Percentiles rank a stretch among this genome's conserved stretches.
phyloP scores from a whole-genome alignment of 2,888 invertebrate genomes.

The Papilio gigon region DNA sequence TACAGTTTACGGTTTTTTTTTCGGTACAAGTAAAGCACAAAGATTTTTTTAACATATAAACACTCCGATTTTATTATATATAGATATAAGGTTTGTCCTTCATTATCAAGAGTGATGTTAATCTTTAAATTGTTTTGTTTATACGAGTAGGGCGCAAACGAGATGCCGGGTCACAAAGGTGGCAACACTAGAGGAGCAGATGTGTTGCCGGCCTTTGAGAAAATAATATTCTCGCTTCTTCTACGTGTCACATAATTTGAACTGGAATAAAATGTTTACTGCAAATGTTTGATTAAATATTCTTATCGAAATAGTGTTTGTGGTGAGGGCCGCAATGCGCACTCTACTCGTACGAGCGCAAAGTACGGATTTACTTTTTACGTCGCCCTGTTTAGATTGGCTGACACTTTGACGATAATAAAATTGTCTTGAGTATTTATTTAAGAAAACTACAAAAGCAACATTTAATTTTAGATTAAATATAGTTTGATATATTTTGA shows the following conservation, averaged over 20 bases:
- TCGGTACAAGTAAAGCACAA: too few species aligned
- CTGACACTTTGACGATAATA: slow-evolving; percentile 14
- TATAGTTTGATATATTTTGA: not conserved
- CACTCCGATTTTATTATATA: too few species aligned
- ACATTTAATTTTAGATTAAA: not conserved
- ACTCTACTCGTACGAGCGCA: slow-evolving; percentile 6
- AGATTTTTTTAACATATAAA: too few species aligned
- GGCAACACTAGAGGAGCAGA: too few species aligned
- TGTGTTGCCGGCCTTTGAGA: too few species aligned
- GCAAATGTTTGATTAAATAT: slow-evolving; percentile 11
- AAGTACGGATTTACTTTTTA: slow-evolving; percentile 20
- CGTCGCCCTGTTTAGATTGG: slow-evolving; percentile 13
- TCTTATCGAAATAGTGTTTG: slow-evolving; percentile 7
- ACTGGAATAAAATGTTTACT: not conserved
- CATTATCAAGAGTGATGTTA: too few species aligned
- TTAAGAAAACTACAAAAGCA: not conserved
- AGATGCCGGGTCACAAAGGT: too few species aligned
- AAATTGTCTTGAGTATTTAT: slow-evolving; percentile 6
- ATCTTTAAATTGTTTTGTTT: too few species aligned
- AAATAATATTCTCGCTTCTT: too few species aligned
- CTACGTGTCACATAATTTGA: not conserved
- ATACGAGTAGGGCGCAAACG: too few species aligned
- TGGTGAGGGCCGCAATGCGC: slow-evolving; percentile 15
- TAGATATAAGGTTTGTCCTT: too few species aligned
- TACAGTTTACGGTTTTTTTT: too few species aligned